These are phyloP conservation scores for Hemithea aestivaria DNA, from an alignment of 2,888 invertebrate genomes.

Conservation along the genomic window DNA sequence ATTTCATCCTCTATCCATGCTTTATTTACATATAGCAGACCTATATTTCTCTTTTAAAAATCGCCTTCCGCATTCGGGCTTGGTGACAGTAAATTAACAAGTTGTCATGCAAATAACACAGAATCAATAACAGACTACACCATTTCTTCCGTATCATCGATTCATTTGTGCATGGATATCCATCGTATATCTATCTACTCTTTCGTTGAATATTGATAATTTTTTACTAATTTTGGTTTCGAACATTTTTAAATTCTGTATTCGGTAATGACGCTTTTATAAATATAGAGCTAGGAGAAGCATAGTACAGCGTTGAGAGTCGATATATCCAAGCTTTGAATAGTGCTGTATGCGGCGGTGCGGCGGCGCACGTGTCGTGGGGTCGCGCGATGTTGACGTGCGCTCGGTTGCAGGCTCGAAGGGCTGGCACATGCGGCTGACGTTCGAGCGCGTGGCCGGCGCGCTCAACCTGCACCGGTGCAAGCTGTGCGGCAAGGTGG, in stretches of 20 bases:
- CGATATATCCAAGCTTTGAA: conserved; percentile 54
- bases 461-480: conserved; percentile 95
- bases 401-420: conserved; percentile 91
- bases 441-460: conserved; percentile 95
- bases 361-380: conserved; percentile 16
- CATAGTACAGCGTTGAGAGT: conserved; percentile 66
- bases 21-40: conserved; percentile 70
- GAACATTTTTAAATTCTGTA: conserved; percentile 47
- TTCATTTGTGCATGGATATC: conserved; percentile 77
- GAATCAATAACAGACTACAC: conserved; percentile 66
- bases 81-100: conserved; percentile 69
- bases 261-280: conserved; percentile 67
- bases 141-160: conserved; percentile 76
- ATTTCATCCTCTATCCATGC: conserved; percentile 76
- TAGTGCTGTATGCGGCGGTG: conserved; percentile 54
- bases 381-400: conserved; percentile 20
- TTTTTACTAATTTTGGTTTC: conserved; percentile 44
- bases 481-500: conserved; percentile 96
- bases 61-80: conserved; percentile 62
- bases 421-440: conserved; percentile 97
- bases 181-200: conserved; percentile 59
- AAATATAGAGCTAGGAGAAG: conserved; percentile 68
- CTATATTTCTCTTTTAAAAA: conserved; percentile 62
- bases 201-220: conserved; percentile 48
- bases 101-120: conserved; percentile 58